Evolutionary conservation across 1,140 invertebrate genomes (phyloP), one percentile per base, ranked within the genome.

Genomic region (Melanaphis sacchari): DNA sequence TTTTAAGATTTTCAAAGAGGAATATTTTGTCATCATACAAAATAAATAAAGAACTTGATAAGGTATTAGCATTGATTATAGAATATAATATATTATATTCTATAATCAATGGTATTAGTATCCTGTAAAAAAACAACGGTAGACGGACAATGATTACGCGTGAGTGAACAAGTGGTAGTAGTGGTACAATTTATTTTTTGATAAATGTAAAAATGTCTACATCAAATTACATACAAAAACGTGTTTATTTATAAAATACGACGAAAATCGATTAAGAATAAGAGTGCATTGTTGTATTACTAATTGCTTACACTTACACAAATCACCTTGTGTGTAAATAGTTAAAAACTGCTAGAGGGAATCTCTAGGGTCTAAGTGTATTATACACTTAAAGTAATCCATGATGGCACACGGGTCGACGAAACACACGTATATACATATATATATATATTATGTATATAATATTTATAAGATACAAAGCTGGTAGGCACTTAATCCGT

Each of bases 351-450:
- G 59, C 31, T 18, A 15, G 31, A 18, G 31, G 15, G n/a, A 76
- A 76, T 15, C n/a, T 76, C 15, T 49, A 49, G 18, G 46, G 46
- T 49, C 46, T 76, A 76, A 76, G 59, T 76, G 59, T 76, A 76
- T 76, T 76, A 36, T n/a, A 76, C 59, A 76, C 59, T 76, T 66
- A n/a, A 76, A 76, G 31, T 76, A 76, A 76, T 76, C 59, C 59
- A 76, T 5, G 59, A 76, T 76, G 15, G 59, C n/a, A 76, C 59
- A 76, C 59, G 15, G 59, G n/a, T n/a, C 59, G 31, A 76, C 59
- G 59, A 76, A 15, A 76, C 59, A 76, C 59, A n/a, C 15, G 15
- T 15, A 15, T n/a, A 76, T n/a, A 76, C 2, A 59, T 59, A 49
- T 49, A n/a, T 66, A 66, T 31, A 66, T n/a, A 66, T 66, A 59